Conservation (phyloP, 2,113 vertebrate species). For the Campylomormyrus numenius region DNA sequence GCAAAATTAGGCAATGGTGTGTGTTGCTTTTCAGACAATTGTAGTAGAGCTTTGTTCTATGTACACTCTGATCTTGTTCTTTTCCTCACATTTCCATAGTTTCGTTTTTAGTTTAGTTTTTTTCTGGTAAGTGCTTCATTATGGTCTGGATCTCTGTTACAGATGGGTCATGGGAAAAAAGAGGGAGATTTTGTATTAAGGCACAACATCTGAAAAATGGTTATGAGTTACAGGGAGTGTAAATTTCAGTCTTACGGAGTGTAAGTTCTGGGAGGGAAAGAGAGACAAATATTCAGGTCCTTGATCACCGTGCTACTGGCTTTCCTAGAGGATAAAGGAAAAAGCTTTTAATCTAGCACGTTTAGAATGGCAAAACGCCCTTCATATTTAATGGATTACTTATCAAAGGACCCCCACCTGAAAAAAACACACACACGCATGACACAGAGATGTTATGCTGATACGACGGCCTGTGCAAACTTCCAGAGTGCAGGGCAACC, state of each 20-base stretch:
- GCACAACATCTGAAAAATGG: not conserved
- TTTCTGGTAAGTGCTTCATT: not conserved
- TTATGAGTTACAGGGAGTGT: not conserved
- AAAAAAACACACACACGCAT: not conserved
- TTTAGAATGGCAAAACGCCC: slow-evolving; percentile 33
- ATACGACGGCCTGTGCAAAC: slow-evolving; percentile 2
- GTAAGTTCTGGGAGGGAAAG: not conserved
- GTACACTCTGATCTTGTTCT: not conserved
- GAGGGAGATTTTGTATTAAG: not conserved
- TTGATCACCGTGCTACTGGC: not conserved
- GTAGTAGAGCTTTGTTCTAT: not conserved
- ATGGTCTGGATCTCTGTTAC: not conserved
- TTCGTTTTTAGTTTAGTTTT: not conserved
- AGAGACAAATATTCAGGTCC: not conserved
- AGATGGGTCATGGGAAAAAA: not conserved
- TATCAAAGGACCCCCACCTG: not conserved
- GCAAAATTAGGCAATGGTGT: not conserved
- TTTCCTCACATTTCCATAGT: not conserved
- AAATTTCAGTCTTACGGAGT: not conserved
- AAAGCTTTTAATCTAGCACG: slow-evolving; percentile 2
- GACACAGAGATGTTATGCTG: not conserved
- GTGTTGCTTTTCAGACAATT: not conserved
- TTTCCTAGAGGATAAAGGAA: not conserved
- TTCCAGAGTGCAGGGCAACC: not conserved
- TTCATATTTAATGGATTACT: slow-evolving; percentile 37